Conservation (phyloP, 2,113 vertebrate species). For the Lathamus discolor region DNA sequence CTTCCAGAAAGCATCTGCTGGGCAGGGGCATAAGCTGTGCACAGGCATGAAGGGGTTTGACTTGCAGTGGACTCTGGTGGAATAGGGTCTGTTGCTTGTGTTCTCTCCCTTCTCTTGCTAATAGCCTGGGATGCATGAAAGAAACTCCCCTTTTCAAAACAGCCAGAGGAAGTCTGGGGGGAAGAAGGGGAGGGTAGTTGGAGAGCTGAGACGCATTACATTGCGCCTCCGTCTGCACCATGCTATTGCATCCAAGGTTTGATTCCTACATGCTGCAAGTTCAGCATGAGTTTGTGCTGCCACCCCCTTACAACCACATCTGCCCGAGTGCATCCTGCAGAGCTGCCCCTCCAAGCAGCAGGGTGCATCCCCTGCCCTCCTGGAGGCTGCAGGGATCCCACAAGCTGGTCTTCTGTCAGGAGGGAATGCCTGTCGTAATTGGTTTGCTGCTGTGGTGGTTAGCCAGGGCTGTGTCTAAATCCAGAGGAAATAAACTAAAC, state of each 20-base stretch:
- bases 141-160: not conserved
- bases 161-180: not conserved
- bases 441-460: not conserved
- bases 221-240: not conserved
- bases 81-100: not conserved
- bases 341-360: not conserved
- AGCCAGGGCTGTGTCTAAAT: slow-evolving; percentile 34
- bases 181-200: not conserved
- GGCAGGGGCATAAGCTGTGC: not conserved
- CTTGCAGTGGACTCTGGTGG: not conserved
- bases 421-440: not conserved
- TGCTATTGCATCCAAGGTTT: not conserved
- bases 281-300: not conserved
- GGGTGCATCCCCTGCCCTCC: not conserved
- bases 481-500: slow-evolving; percentile 49
- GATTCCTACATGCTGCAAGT: not conserved
- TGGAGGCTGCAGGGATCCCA: not conserved
- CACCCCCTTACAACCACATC: not conserved
- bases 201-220: not conserved
- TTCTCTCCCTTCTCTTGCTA: not conserved
- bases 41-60: not conserved
- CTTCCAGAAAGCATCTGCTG: not conserved
- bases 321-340: not conserved
- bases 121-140: not conserved
- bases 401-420: not conserved